Conservation (phyloP, 2,888 invertebrate species). For the Torymus tubicola region DNA sequence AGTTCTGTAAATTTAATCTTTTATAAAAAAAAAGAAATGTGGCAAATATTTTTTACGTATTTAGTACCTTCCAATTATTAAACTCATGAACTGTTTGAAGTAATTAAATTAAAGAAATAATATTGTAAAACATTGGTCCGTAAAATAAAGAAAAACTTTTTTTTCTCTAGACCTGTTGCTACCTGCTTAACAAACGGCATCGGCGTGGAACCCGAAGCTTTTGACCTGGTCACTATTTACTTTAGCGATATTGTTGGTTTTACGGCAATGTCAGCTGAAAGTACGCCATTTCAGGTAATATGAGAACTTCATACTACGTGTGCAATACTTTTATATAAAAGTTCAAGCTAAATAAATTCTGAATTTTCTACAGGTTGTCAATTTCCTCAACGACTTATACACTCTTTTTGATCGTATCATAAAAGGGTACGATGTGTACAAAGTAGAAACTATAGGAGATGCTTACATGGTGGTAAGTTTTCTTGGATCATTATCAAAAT, state of each 20-base stretch:
- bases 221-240: constrained; percentile 95
- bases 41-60: no score
- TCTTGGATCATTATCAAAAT: constrained; percentile 79
- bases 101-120: background rate
- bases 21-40: no score
- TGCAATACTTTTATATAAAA: background rate
- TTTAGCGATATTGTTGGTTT: constrained; percentile 98
- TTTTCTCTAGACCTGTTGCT: constrained; percentile 86
- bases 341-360: background rate
- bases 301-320: constrained; percentile 7
- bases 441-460: constrained; percentile 96
- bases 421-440: constrained; percentile 97
- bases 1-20: background rate
- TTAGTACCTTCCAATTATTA: no score
- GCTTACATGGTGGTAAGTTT: constrained; percentile 85
- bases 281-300: constrained; percentile 89
- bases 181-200: constrained; percentile 90
- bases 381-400: constrained; percentile 98
- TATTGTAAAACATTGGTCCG: background rate
- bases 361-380: constrained; percentile 84
- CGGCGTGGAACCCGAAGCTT: constrained; percentile 95
- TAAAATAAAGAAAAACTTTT: constrained; percentile 39
- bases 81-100: no score
- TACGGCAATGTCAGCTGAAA: constrained; percentile 95
- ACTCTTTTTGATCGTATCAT: constrained; percentile 98